Conservation (phyloP, 2,797 vertebrate genomes). For the Lutjanus argentimaculatus region DNA sequence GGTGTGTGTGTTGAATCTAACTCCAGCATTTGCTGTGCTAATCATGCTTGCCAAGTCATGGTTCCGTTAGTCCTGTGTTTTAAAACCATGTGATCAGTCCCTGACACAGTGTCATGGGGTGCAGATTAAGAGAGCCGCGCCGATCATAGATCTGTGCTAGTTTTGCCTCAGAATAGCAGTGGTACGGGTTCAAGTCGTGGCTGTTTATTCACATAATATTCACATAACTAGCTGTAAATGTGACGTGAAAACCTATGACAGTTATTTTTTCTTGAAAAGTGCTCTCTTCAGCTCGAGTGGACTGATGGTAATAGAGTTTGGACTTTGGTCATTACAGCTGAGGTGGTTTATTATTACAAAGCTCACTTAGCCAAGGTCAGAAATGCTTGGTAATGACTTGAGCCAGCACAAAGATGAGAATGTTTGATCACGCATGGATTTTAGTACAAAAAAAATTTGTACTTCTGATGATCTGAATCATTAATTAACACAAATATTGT, state of each 20-base stretch:
- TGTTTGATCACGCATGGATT: background rate
- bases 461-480: background rate
- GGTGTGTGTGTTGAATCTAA: slow-evolving; percentile 20
- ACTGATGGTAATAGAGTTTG: slow-evolving; percentile 36
- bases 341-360: slow-evolving; percentile 62
- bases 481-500: background rate
- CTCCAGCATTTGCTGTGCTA: slow-evolving; percentile 50
- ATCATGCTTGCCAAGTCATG: slow-evolving; percentile 82
- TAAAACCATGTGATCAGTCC: slow-evolving; percentile 86
- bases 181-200: background rate
- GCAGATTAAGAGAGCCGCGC: slow-evolving; percentile 83
- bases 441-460: background rate
- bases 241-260: no score
- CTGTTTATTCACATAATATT: no score
- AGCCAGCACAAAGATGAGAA: slow-evolving; percentile 1
- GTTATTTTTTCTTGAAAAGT: background rate
- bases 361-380: slow-evolving; percentile 24
- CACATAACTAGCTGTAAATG: background rate
- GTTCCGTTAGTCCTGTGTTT: slow-evolving; percentile 80
- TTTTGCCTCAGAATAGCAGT: slow-evolving; percentile 23
- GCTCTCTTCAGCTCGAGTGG: background rate
- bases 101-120: slow-evolving; percentile 88
- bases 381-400: slow-evolving; percentile 24
- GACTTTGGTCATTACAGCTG: slow-evolving; percentile 70
- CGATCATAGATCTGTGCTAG: slow-evolving; percentile 40